Conservation (phyloP, 2,113 vertebrate species). For the Chlorocebus sabaeus region DNA sequence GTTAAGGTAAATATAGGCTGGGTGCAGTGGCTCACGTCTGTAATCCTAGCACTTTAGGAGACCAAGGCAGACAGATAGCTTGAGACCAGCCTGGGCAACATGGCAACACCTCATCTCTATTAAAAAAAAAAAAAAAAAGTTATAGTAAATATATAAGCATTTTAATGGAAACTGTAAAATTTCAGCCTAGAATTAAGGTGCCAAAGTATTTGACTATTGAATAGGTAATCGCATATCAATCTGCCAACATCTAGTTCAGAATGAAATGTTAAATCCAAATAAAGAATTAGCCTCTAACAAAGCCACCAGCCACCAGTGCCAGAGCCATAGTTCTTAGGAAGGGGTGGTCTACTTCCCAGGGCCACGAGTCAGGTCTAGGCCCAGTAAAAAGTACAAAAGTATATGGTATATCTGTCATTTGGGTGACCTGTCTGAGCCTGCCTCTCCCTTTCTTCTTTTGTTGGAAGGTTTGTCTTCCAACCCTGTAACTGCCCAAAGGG, state of each 20-base stretch:
- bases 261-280: not conserved
- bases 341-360: not conserved
- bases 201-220: not conserved
- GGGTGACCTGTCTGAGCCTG: not conserved
- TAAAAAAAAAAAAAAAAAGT: no score
- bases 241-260: not conserved
- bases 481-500: no score
- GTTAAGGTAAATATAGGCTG: not conserved
- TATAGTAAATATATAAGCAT: not conserved
- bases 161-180: not conserved
- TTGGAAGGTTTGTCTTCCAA: not conserved
- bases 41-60: no score
- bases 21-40: no score
- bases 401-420: not conserved
- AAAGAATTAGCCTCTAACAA: not conserved
- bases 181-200: not conserved
- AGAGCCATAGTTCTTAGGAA: not conserved
- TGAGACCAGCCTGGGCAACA: no score
- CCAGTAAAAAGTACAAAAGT: not conserved
- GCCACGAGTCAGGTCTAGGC: not conserved
- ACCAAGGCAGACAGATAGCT: no score
- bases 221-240: accelerated
- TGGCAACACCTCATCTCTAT: no score
- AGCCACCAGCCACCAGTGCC: accelerated
- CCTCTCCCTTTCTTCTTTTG: not conserved